A percentile compares a stretch with the other conserved stretches of the same genome.
phyloP scores from a whole-genome alignment of 2,797 vertebrate genomes.

The Pogonophryne albipinna region DNA sequence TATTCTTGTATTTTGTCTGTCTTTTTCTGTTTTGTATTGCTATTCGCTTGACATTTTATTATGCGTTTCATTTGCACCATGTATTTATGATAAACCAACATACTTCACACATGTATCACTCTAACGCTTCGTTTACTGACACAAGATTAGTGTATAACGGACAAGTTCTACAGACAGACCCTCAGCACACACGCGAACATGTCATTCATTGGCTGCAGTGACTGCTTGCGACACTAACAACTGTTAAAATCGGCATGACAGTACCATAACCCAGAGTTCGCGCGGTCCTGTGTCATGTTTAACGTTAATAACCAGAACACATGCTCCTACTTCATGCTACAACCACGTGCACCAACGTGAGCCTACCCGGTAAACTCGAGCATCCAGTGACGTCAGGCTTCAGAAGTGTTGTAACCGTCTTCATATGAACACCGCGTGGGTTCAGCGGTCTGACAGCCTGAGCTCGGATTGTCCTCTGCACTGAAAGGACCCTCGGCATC shows the following conservation, averaged over 20 bases:
- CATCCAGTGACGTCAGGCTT: neutral
- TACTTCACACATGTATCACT: too few relatives aligned
- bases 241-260: accelerated
- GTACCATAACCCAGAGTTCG: neutral
- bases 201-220: constrained; percentile 39
- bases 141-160: neutral
- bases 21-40: too few relatives aligned
- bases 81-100: too few relatives aligned
- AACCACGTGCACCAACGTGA: constrained; percentile 12
- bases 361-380: neutral
- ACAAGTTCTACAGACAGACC: too few relatives aligned
- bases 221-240: neutral
- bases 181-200: neutral
- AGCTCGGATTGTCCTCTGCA: constrained; percentile 14
- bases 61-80: too few relatives aligned
- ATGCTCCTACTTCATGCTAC: constrained; percentile 28
- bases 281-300: neutral
- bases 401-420: accelerated
- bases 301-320: neutral
- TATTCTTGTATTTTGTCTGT: too few relatives aligned
- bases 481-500: neutral
- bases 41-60: too few relatives aligned
- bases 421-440: accelerated
- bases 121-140: too few relatives aligned
- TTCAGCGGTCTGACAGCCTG: neutral